These are phyloP conservation scores for Dinoponera quadriceps DNA, from an alignment of 1,140 invertebrate species.

Conservation along the genomic window DNA sequence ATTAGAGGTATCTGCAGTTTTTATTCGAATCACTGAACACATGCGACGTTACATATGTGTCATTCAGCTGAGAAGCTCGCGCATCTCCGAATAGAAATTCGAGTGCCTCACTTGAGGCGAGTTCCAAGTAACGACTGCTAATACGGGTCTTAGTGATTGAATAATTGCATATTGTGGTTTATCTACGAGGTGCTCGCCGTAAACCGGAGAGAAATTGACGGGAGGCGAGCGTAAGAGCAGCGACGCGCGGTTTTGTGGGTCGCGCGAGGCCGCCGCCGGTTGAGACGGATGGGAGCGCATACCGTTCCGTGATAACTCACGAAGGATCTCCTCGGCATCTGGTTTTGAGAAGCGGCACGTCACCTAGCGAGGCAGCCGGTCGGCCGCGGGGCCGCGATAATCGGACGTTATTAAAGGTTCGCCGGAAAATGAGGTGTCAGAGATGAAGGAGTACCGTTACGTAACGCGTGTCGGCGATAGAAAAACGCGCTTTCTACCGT, in stretches of 20 bases:
- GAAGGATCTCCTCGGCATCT: not conserved
- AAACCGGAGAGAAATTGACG: constrained; percentile 17
- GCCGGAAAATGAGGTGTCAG: constrained; percentile 52
- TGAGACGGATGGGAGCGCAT: constrained; percentile 19
- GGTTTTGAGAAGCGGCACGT: constrained; percentile 19
- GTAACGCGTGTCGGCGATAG: constrained; percentile 5
- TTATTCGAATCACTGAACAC: no score
- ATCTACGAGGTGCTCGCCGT: not conserved
- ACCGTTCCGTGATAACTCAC: constrained; percentile 24
- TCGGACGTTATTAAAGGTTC: constrained; percentile 55
- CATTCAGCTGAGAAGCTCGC: no score
- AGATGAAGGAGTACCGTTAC: constrained; percentile 52
- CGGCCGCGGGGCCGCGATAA: constrained; percentile 46
- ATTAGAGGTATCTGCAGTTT: no score
- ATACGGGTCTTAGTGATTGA: no score
- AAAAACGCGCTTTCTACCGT: constrained; percentile 38
- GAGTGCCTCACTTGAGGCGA: no score
- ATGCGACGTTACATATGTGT: no score
- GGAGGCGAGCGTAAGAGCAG: not conserved
- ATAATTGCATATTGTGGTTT: no score
- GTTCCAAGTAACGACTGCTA: no score
- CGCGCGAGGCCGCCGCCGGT: not conserved
- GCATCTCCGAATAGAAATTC: no score
- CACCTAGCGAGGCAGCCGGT: constrained; percentile 16
- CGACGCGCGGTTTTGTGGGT: constrained; percentile 25